phyloP scores from a whole-genome alignment of 2,797 vertebrate genomes.

The Gymnoscopelus microlampas region DNA sequence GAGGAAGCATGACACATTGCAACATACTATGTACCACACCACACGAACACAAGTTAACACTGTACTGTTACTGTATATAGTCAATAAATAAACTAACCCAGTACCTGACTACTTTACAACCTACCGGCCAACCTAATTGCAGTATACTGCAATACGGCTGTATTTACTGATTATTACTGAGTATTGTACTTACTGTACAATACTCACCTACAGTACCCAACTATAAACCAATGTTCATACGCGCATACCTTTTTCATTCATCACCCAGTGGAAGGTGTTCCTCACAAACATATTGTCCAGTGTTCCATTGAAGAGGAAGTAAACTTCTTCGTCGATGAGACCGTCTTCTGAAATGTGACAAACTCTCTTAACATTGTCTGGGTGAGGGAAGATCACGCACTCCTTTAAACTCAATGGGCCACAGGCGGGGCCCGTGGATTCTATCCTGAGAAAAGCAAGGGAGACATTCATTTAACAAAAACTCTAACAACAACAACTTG shows the following conservation, averaged over 20 bases:
- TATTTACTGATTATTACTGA: too few species aligned
- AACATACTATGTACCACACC: constrained; percentile 6
- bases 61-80: too few species aligned
- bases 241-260: background rate
- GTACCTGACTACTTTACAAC: too few species aligned
- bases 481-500: background rate
- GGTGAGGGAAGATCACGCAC: background rate
- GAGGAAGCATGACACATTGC: constrained; percentile 40
- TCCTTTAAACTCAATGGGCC: constrained; percentile 2
- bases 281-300: background rate
- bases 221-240: background rate
- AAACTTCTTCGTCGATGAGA: rapidly evolving
- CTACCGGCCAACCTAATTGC: background rate
- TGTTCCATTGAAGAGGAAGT: constrained; percentile 37
- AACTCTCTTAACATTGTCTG: background rate
- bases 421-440: too few species aligned
- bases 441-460: background rate
- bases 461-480: background rate
- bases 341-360: constrained; percentile 34
- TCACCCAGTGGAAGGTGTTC: rapidly evolving
- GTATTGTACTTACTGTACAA: too few species aligned
- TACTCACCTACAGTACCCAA: too few species aligned
- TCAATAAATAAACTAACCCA: too few species aligned
- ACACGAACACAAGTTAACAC: too few species aligned
- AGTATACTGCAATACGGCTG: too few species aligned